A percentile compares a stretch with the other conserved stretches of the same genome.
Conservation (phyloP, 2,113 vertebrate genomes). For the Chaetops frenatus region DNA sequence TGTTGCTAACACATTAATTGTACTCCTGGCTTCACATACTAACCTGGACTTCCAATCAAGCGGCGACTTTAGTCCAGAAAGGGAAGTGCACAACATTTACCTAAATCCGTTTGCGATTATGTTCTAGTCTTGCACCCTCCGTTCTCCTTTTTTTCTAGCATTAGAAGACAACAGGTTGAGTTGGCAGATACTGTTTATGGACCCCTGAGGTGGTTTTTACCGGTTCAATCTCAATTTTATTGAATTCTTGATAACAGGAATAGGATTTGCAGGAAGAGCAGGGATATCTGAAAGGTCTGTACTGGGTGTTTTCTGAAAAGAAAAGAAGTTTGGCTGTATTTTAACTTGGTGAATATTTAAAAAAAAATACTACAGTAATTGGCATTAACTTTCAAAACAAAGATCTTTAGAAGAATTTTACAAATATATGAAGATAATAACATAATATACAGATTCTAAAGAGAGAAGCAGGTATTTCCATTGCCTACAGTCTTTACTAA, state of each 20-base stretch:
- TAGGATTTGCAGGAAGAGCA: constrained; percentile 74
- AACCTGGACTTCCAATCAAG: constrained; percentile 69
- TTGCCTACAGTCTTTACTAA: neutral
- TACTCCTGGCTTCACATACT: constrained; percentile 66
- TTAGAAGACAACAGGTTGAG: constrained; percentile 66
- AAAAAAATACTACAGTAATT: neutral
- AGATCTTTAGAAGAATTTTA: neutral
- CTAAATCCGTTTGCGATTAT: constrained; percentile 51
- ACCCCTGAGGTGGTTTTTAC: constrained; percentile 71
- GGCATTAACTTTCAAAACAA: neutral
- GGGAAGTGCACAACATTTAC: constrained; percentile 65
- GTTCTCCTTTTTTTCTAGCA: constrained; percentile 61
- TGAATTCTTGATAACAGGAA: constrained; percentile 81
- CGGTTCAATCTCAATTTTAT: constrained; percentile 83
- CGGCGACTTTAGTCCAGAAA: constrained; percentile 64
- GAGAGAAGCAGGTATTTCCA: neutral
- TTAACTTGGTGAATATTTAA: neutral
- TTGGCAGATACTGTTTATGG: constrained; percentile 68
- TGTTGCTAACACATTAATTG: constrained; percentile 69
- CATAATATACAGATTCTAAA: neutral
- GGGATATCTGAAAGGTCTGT: constrained; percentile 74
- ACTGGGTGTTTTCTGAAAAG: constrained; percentile 72
- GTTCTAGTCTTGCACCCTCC: constrained; percentile 62
- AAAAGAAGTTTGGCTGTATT: constrained; percentile 10
- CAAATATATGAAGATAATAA: neutral